Evolutionary conservation across 2,113 vertebrate genomes (phyloP).

Genomic region (Chunga burmeisteri): DNA sequence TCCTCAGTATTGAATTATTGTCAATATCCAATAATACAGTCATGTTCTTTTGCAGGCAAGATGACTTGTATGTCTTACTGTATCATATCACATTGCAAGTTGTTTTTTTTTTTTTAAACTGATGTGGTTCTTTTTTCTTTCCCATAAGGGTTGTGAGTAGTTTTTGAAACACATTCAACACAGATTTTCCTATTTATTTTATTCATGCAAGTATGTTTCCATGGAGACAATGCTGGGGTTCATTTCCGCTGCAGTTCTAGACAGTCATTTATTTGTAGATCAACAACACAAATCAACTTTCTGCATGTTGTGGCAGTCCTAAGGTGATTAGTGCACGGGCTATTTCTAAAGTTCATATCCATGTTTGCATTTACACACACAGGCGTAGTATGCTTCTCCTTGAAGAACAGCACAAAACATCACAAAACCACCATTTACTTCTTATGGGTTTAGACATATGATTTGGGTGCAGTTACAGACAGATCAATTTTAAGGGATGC

Average conservation of each 20-base stretch:
- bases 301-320: background rate
- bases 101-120: background rate
- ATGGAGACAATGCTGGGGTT: background rate
- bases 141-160: background rate
- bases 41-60: background rate
- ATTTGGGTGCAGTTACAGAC: background rate
- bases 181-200: slow-evolving; percentile 13
- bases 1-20: background rate
- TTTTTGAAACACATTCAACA: slow-evolving; percentile 12
- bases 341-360: background rate
- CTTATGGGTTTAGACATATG: background rate
- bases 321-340: background rate
- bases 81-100: background rate
- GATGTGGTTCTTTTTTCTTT: background rate
- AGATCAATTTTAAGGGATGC: background rate
- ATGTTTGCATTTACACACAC: background rate
- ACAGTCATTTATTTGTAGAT: slow-evolving; percentile 5
- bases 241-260: background rate
- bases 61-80: background rate
- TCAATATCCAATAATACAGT: background rate
- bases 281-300: slow-evolving; percentile 35
- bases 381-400: background rate
- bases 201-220: slow-evolving; percentile 39
- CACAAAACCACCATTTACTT: background rate
- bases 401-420: background rate